Percentiles rank a stretch among this genome's conserved stretches.
Evolutionary conservation across 2,888 invertebrate genomes (phyloP).

Genomic region (Trissonchulus latispiculum): DNA sequence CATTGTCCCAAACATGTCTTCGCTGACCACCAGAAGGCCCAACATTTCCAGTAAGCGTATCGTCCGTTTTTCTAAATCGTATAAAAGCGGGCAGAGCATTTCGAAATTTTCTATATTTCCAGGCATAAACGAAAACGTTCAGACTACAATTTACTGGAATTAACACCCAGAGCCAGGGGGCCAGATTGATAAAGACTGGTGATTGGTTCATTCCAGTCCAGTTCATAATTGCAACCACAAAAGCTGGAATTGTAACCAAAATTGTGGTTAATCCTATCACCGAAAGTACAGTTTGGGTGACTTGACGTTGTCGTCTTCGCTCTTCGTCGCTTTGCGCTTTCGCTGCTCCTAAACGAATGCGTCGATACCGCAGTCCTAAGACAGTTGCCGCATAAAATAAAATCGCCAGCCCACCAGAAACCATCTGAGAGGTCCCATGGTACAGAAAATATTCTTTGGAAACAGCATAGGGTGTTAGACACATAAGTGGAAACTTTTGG

Average conservation of each 20-base stretch:
- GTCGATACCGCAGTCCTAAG: not conserved
- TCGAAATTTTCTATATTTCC: not conserved
- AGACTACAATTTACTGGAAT: not conserved
- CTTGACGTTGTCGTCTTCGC: not conserved
- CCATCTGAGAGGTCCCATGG: not conserved
- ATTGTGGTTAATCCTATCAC: not conserved
- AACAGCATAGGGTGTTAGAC: not conserved
- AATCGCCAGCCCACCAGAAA: not conserved
- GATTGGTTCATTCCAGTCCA: not conserved
- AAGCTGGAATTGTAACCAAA: not conserved
- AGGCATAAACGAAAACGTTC: not conserved
- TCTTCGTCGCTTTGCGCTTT: no score
- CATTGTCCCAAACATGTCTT: no score
- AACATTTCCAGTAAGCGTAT: no score
- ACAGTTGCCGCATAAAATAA: not conserved
- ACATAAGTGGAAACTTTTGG: not conserved
- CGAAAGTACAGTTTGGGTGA: not conserved
- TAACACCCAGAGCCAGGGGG: not conserved
- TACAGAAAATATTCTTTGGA: not conserved
- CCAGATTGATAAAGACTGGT: not conserved
- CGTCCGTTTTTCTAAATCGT: no score
- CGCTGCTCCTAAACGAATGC: no score
- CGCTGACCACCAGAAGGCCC: no score
- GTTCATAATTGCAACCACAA: not conserved
- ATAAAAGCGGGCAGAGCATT: not conserved